Percentiles rank a stretch among this genome's conserved stretches.
Conservation (phyloP, 1,140 invertebrate genomes). For the Heliothis subflexa region DNA sequence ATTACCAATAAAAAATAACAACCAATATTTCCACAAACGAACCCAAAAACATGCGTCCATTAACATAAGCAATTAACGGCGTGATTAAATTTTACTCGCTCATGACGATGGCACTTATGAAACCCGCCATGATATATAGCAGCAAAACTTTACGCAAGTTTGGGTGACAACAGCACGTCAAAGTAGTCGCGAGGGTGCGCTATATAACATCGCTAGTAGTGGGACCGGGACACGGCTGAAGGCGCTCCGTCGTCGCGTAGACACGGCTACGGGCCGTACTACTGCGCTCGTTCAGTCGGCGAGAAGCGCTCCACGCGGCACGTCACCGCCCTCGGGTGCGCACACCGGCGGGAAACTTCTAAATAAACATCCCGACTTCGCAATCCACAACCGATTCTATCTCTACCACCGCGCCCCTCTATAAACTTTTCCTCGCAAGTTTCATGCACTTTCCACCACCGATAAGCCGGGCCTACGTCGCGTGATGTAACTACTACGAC, state of each 20-base stretch:
- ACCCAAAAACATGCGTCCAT: not conserved
- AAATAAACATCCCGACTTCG: conserved; percentile 46
- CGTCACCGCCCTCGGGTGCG: conserved; percentile 50
- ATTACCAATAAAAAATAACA: not conserved
- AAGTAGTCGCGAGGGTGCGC: conserved; percentile 21
- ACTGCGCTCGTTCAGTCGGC: conserved; percentile 38
- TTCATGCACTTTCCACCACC: conserved; percentile 11
- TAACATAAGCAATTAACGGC: conserved; percentile 4
- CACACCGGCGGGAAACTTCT: conserved; percentile 64
- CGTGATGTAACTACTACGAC: conserved; percentile 71
- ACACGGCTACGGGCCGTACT: conserved; percentile 33
- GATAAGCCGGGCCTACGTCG: conserved; percentile 37
- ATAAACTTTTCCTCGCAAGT: conserved; percentile 12
- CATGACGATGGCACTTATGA: conserved; percentile 27
- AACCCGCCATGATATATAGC: conserved; percentile 30
- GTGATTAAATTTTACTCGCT: conserved; percentile 28
- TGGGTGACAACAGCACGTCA: conserved; percentile 27
- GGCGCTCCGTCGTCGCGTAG: conserved; percentile 31
- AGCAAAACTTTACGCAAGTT: conserved; percentile 40
- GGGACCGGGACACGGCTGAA: not conserved
- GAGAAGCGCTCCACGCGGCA: conserved; percentile 54
- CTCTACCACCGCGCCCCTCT: not conserved
- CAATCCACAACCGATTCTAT: conserved; percentile 2
- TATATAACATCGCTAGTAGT: conserved; percentile 8
- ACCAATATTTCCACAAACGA: not conserved